phyloP scores from a whole-genome alignment of 2,888 invertebrate species.

The Erebia palarica region DNA sequence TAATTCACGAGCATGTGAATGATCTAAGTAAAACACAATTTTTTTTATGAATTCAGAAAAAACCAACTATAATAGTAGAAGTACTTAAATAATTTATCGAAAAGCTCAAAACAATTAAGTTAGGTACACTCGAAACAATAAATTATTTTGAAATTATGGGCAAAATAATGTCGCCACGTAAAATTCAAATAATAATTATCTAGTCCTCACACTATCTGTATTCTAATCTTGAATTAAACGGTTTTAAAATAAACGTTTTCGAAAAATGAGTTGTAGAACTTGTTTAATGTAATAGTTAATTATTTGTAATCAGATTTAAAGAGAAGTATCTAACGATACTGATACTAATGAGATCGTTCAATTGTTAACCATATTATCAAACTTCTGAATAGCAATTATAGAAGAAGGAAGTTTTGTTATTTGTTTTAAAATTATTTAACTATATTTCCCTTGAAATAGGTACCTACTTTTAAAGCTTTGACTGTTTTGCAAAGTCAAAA shows the following conservation, averaged over 20 bases:
- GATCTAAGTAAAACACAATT: too few relatives aligned
- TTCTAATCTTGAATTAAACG: constrained; percentile 47
- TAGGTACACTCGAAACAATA: not conserved
- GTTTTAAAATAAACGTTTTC: constrained; percentile 47
- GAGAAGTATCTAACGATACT: constrained; percentile 42
- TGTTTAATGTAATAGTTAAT: constrained; percentile 52
- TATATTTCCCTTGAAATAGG: too few relatives aligned
- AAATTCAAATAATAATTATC: constrained; percentile 31
- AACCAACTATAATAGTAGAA: too few relatives aligned
- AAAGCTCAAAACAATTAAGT: not conserved
- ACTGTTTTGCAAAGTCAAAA: too few relatives aligned
- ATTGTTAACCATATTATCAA: not conserved
- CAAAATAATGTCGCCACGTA: constrained; percentile 24
- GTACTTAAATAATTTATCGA: not conserved
- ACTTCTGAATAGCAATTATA: too few relatives aligned
- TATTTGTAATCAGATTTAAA: constrained; percentile 51
- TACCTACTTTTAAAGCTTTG: too few relatives aligned
- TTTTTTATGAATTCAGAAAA: too few relatives aligned
- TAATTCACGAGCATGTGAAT: too few relatives aligned
- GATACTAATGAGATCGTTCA: not conserved
- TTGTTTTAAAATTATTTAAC: too few relatives aligned
- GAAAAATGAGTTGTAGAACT: constrained; percentile 51
- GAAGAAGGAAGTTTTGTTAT: too few relatives aligned
- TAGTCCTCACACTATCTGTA: constrained; percentile 32
- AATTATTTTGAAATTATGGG: constrained; percentile 24